These are phyloP conservation scores for Sarcophilus harrisii DNA, from an alignment of 2,797 vertebrate species.

Conservation along the genomic window DNA sequence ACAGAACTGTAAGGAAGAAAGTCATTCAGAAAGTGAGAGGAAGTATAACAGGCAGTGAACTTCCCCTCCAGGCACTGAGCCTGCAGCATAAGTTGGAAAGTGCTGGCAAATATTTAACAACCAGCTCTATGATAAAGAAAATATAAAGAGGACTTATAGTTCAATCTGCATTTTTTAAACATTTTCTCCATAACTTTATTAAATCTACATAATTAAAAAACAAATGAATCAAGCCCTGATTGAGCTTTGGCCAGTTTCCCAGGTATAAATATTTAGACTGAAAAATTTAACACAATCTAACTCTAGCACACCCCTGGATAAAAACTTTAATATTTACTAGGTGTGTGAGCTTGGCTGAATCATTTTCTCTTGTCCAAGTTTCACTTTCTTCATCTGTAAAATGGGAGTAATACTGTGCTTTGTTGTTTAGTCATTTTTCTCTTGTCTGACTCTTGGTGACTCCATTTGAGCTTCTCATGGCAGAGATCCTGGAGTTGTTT, in stretches of 20 bases:
- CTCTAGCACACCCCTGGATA: background rate
- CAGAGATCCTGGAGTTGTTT: background rate
- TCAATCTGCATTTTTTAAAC: background rate
- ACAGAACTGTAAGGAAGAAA: background rate
- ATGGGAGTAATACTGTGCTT: background rate
- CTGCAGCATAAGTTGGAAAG: background rate
- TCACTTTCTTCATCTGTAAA: background rate
- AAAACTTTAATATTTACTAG: background rate
- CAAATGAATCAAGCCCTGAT: background rate
- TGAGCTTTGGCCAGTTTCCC: background rate
- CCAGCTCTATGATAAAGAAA: background rate
- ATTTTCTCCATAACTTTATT: background rate
- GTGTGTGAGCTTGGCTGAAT: background rate
- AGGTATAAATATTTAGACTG: background rate
- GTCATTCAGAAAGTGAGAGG: background rate
- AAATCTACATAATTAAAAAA: background rate
- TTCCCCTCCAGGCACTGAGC: background rate
- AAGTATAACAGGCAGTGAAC: background rate
- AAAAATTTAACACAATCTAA: background rate
- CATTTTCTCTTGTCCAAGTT: background rate
- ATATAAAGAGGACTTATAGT: background rate
- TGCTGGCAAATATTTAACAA: background rate
- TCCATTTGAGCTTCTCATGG: background rate
- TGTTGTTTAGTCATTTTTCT: background rate
- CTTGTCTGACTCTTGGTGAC: background rate